Evolutionary conservation across 2,888 invertebrate species (phyloP).

Genomic region (Pollenia griseotomentosa): DNA sequence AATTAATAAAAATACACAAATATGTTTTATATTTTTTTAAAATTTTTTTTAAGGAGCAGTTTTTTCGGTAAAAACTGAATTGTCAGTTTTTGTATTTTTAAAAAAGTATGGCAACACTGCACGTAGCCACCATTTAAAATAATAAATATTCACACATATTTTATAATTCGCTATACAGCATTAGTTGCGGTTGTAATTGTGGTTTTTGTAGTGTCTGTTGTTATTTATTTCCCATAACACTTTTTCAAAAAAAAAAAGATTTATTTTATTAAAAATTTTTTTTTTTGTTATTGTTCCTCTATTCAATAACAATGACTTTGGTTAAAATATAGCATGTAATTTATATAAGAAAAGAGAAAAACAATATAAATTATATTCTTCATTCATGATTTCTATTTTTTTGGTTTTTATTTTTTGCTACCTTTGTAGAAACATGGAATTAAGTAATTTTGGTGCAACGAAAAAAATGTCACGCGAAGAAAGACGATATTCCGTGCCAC

Average conservation of each 20-base stretch:
- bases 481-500: conserved; percentile 94
- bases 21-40: no score
- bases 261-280: conserved; percentile 2
- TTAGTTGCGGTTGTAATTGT: conserved; percentile 46
- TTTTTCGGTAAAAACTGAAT: no score
- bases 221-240: conserved; percentile 69
- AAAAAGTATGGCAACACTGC: no score
- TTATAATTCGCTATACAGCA: conserved; percentile 30
- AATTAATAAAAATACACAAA: no score
- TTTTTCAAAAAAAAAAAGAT: conserved; percentile 41
- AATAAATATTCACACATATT: conserved; percentile 61
- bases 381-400: conserved; percentile 37
- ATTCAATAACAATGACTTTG: conserved; percentile 69
- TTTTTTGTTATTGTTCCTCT: conserved; percentile 16
- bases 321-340: conserved; percentile 52
- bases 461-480: conserved; percentile 87
- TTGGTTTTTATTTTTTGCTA: conserved; percentile 53
- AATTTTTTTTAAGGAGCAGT: no score
- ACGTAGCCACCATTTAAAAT: conserved; percentile 40
- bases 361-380: conserved; percentile 27
- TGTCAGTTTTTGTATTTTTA: no score
- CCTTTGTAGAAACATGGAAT: conserved; percentile 82
- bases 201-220: conserved; percentile 53
- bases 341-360: conserved; percentile 10
- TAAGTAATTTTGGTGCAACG: conserved; percentile 82